Percentiles rank a stretch among this genome's conserved stretches.
Conservation (phyloP, 2,888 invertebrate species). For the Trissoscelio sp. region DNA sequence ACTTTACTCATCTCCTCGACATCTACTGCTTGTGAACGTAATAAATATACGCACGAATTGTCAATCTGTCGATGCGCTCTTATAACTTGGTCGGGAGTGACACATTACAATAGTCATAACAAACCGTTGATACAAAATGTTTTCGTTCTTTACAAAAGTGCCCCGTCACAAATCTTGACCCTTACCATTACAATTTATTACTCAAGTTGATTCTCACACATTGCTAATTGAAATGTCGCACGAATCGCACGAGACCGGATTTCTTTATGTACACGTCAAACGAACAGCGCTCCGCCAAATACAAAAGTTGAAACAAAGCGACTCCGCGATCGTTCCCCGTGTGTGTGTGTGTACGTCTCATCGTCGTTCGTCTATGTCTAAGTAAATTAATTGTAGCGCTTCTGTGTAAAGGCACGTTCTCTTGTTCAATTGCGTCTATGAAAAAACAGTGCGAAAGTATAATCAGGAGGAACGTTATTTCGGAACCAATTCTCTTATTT, state of each 20-base stretch:
- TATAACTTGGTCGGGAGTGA: not conserved
- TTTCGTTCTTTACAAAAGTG: constrained; percentile 27
- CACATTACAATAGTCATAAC: not conserved
- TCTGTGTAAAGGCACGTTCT: constrained; percentile 65
- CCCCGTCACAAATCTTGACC: not conserved
- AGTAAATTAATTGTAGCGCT: constrained; percentile 57
- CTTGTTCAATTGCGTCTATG: constrained; percentile 39
- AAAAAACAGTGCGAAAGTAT: constrained; percentile 28
- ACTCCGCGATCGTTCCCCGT: constrained; percentile 16
- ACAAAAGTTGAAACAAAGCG: constrained; percentile 49
- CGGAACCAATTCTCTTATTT: constrained; percentile 14
- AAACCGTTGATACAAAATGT: constrained; percentile 36
- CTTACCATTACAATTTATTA: constrained; percentile 11
- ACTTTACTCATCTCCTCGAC: constrained; percentile 29
- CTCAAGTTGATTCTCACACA: constrained; percentile 14
- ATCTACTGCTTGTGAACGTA: constrained; percentile 27
- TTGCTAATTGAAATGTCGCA: constrained; percentile 14
- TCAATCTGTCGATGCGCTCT: constrained; percentile 8
- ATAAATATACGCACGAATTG: constrained; percentile 53
- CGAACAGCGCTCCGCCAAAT: constrained; percentile 29
- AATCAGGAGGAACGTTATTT: constrained; percentile 20
- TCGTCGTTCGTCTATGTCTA: constrained; percentile 19
- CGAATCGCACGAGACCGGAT: constrained; percentile 3
- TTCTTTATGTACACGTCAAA: constrained; percentile 44
- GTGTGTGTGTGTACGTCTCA: no score